phyloP scores from a whole-genome alignment of 2,797 vertebrate genomes.

The Enteromius viviparus region DNA sequence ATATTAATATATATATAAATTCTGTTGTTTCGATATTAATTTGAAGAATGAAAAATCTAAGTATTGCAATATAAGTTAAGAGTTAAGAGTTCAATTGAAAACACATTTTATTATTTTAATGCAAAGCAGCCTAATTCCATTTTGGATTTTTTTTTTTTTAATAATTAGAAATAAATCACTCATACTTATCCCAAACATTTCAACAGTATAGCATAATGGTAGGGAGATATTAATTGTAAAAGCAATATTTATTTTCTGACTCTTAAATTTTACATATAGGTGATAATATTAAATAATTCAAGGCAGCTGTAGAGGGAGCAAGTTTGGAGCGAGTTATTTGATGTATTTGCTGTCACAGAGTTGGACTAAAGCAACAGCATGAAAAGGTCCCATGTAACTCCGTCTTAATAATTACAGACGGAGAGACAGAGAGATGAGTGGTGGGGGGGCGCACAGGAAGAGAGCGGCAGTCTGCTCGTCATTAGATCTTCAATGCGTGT shows the following conservation, averaged over 20 bases:
- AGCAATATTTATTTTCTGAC: background rate
- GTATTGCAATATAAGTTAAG: background rate
- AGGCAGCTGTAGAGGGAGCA: background rate
- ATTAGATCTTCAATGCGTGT: slow-evolving; percentile 68
- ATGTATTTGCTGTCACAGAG: slow-evolving; percentile 33
- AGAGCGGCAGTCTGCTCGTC: slow-evolving; percentile 71
- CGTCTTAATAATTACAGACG: slow-evolving; percentile 48
- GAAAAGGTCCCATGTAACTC: slow-evolving; percentile 42
- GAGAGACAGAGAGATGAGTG: slow-evolving; percentile 35
- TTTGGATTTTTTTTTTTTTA: background rate
- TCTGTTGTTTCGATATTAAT: too few species aligned
- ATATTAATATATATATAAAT: too few species aligned
- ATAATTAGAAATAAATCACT: background rate
- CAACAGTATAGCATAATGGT: background rate
- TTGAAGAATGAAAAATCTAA: too few species aligned
- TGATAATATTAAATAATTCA: slow-evolving; percentile 14
- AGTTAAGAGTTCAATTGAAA: background rate
- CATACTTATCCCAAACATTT: background rate
- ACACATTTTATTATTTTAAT: background rate
- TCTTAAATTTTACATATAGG: slow-evolving; percentile 7
- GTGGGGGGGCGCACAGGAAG: slow-evolving; percentile 38
- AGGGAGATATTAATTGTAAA: background rate
- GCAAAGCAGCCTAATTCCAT: background rate
- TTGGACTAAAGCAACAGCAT: slow-evolving; percentile 42
- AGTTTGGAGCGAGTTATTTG: slow-evolving; percentile 27